Base-by-base conservation (phyloP, 92 coral and sea anemone species). In the Parazoanthus swiftii region DNA sequence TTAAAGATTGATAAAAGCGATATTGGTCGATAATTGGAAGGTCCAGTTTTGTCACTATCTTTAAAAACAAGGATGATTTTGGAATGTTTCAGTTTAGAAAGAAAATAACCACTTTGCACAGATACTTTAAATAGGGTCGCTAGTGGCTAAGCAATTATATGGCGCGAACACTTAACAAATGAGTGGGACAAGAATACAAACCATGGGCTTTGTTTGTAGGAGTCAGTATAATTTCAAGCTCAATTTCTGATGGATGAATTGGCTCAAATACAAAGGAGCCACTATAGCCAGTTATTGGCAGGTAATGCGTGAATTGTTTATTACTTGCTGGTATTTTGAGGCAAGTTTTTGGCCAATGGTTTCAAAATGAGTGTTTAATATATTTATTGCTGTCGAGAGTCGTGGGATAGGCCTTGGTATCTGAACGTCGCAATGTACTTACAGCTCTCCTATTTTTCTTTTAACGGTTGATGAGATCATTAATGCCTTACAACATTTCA, bases 1-100 rank as follows among this genome's bases (percentile, higher is more conserved):
- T 76, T 76, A 76, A 76, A 14, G 37, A 35, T 75, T 36, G 79
- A 75, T 38, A 75, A 75, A 75, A 91, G 91, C 35, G 90, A 88
- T 43, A 93, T 93, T 21, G 95, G 95, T 75, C 91, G 81, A 85
- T 92, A 79, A 88, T 92, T 88, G 37, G 84, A 36, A 39, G 88
- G 91, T 51, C 90, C 92, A 39, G 81, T 67, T 58, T 88, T 88
- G 15, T 92, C 91, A 11, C 82, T 89, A 85, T 25, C 79, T 88
- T 90, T 92, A 71, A n/a, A 82, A 76, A 92, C 58, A 46, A 91
- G 92, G 44, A 90, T 42, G 79, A 92, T 79, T 83, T 90, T 90
- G 13, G 88, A 84, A 35, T 81, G 78, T 77, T 92, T 90, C 14
- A 90, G 82, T 89, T 92, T 92, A 42, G 88, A 63, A 50, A 91